Conservation (phyloP, 1,140 invertebrate genomes). For the Chymomyza costata region DNA sequence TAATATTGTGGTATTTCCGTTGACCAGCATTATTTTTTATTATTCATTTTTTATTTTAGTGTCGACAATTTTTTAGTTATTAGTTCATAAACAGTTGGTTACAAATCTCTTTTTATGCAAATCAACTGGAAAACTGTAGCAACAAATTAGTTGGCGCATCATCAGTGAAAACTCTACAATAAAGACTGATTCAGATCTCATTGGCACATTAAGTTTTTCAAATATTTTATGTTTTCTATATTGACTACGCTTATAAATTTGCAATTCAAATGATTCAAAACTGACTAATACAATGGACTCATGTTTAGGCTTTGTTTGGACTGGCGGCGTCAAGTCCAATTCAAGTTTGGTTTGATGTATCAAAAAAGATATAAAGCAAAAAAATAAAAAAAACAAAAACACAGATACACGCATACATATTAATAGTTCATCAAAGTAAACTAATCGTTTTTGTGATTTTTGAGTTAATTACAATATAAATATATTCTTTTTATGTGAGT, state of each 20-base stretch:
- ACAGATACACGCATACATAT: constrained; percentile 41
- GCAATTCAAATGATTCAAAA: constrained; percentile 51
- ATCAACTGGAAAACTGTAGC: constrained; percentile 62
- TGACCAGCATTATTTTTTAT: constrained; percentile 12
- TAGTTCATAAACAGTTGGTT: constrained; percentile 53
- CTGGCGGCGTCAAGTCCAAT: constrained; percentile 37
- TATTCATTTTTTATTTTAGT: too few relatives aligned
- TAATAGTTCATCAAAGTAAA: constrained; percentile 67
- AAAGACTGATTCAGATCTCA: constrained; percentile 2
- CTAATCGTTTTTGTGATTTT: constrained; percentile 48
- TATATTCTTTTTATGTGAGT: constrained; percentile 54
- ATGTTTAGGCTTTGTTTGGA: constrained; percentile 19
- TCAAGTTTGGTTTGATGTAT: constrained; percentile 32
- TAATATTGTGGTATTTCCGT: constrained; percentile 67
- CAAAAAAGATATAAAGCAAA: too few relatives aligned
- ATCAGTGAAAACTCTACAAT: constrained; percentile 32
- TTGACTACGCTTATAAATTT: constrained; percentile 47
- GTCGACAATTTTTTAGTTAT: constrained; percentile 36
- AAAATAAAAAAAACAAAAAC: too few relatives aligned
- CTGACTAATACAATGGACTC: constrained; percentile 19
- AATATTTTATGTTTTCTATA: constrained; percentile 45
- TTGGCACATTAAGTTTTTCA: constrained; percentile 13
- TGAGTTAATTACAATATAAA: constrained; percentile 55
- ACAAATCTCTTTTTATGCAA: constrained; percentile 45
- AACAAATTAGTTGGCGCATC: constrained; percentile 69